Base-by-base conservation (phyloP, 2,113 vertebrate species). In the Lota lota region DNA sequence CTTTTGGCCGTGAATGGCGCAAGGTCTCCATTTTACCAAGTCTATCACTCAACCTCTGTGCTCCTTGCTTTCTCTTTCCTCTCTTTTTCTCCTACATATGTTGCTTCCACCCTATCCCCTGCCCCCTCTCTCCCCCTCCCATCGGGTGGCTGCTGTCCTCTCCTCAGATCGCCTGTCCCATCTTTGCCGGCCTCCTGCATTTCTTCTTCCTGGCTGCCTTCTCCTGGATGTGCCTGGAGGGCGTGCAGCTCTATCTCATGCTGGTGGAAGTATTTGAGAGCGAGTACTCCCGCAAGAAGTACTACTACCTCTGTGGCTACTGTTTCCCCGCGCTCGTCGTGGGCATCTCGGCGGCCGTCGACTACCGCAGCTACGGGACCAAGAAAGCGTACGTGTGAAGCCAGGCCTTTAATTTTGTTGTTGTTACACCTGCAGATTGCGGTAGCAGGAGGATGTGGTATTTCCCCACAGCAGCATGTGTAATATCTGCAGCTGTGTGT, bases 181-280 rank as follows among this genome's bases (percentile, higher is more conserved):
- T 96, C 88, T 94, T 97, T 14, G 95, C 95, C 0, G 95, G 94
- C 64, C 85, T 97, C 53, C 92, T 97, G 69, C 96, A 97, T 84
- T 97, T 95, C 88, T 96, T 96, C 89, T 96, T 95, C 90, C 89
- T 97, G 91, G 95, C 96, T 0, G 94, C 95, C 40, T 97, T 97
- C 91, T 96, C 91, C 75, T 97, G 96, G 96, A 93, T 97, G 87
- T 96, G 95, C 84, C 90, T 97, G 79, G 96, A 97, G 85, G 95
- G 95, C 0, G 94, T 97, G 70, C 96, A 97, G 70, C 94, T 97
- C 79, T 96, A 97, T 84, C 91, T 96, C 86, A 94, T 96, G 91
- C 89, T 96, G 84, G 94, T 96, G 84, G 95, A 96, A 86, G 95
- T 96, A 75, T 97, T 96, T 47, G 95, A 95, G 85, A 95, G 94